A percentile compares a stretch with the other conserved stretches of the same genome.
Evolutionary conservation across 2,797 vertebrate species (phyloP).

Genomic region (Sebastes minor): DNA sequence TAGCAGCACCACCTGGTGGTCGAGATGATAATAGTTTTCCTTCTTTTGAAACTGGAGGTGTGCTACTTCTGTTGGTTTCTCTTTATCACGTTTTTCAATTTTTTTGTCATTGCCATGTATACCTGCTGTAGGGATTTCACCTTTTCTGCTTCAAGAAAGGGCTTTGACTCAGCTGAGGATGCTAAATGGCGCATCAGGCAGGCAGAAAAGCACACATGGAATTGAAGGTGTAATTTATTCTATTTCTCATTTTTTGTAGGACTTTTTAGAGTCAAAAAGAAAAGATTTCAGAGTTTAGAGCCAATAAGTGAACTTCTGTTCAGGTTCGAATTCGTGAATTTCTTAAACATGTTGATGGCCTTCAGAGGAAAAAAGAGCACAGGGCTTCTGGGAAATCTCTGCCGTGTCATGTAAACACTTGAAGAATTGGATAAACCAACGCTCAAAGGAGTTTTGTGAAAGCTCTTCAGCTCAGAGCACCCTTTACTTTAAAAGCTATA

Average conservation of each 20-base stretch:
- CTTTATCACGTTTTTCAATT: neutral
- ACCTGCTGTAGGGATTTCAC: neutral
- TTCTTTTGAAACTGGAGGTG: neutral
- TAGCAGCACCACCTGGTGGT: conserved; percentile 47
- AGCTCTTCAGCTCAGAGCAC: neutral
- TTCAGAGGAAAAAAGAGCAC: neutral
- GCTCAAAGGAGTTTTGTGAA: neutral
- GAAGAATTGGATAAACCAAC: neutral
- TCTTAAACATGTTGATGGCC: neutral
- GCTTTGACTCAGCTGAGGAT: neutral
- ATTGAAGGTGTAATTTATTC: neutral
- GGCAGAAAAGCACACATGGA: neutral
- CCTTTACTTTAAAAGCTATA: neutral
- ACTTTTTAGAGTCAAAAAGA: neutral
- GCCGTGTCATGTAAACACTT: neutral
- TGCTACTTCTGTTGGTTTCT: neutral
- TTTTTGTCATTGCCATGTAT: neutral
- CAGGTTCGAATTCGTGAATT: neutral
- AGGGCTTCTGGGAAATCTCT: neutral
- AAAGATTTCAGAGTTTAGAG: neutral
- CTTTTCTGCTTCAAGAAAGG: neutral
- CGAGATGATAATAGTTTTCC: neutral
- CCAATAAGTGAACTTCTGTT: neutral
- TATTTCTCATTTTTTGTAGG: too few relatives aligned
- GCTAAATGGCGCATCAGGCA: neutral